Evolutionary conservation across 2,888 invertebrate species (phyloP), one percentile per base, ranked within the genome.

Genomic region (Ernsta delagoae): DNA sequence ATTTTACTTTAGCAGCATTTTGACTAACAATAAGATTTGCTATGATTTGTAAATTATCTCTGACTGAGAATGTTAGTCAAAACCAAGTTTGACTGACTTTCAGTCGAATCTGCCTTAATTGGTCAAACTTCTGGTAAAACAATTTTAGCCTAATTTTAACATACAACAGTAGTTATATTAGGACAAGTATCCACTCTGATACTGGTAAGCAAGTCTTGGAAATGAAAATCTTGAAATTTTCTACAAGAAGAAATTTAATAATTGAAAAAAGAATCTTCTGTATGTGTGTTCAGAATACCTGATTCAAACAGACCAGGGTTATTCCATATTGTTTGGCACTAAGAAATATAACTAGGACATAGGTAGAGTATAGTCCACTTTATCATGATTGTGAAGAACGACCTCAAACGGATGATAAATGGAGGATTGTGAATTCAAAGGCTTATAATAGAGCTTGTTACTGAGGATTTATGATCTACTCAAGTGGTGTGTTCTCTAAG

Each of bases 391-490:
- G 54, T 64, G 57, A 57, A 56, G 24, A 64, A 57, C 43, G 45
- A 45, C 56, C 64, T 57, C 31, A 24, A 57, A 31, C 54, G n/a
- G 41, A 63, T 43, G 64, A 64, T 64, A 66, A 59, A 66, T 53
- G n/a, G 31, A 50, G 53, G 39, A 34, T 59, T 66, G 60, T 66
- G 59, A 59, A 59, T 59, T 65, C 59, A 50, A 66, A 66, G 50
- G 53, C 41, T 64, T 53, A 66, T 53, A 66, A 60, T 41, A 60
- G 66, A 59, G 50, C 59, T 66, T 59, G 59, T 66, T 53, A 60
- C 53, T 24, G 54, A 54, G 41, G 66, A 66, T 66, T 66, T 60
- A 66, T 45, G 66, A 45, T 66, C 66, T 59, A 59, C 50, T 66
- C 60, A 66, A 66, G 60, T 54, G 66, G 66, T 60, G n/a, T 50